Evolutionary conservation across 2,888 invertebrate species (phyloP), one percentile per base, ranked within the genome.

Genomic region (Cheilosia vulpina): DNA sequence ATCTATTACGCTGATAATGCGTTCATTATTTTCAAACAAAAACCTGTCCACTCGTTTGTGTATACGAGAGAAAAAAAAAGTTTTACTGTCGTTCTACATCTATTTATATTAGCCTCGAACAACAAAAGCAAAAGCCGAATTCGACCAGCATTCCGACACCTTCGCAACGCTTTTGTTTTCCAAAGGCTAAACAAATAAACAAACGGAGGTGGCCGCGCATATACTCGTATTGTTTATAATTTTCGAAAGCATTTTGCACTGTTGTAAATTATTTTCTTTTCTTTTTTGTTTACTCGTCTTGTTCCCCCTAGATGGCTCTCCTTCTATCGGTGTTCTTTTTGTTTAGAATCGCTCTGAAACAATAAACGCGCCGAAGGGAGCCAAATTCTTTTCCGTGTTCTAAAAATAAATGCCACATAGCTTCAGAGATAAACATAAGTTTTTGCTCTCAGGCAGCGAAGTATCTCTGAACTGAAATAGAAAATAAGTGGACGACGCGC

Each of bases 141-240:
- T 52, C 62, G 58, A 71, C 76, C 65, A 82, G 66, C 73, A 84
- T 85, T 85, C 80, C 76, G 24, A 72, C 81, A 77, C 81, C 80
- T 80, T 76, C 55, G 52, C 47, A 60, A 52, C 27, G 72, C 27
- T 53, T 53, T 62, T 73, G 73, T 53, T 73, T 60, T 76, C 69
- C 43, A 55, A 80, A 71, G 60, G 15, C 41, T 38, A 66, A 65
- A 68, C 71, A 66, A 80, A 69, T 65, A 76, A 80, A 71, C 69
- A 77, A 45, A 72, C 17, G 52, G 11, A 34, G 57, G 21, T 38
- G 50, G 45, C 65, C 52, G 38, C 47, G 50, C 15, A 27, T 19
- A n/a, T 53, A 38, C 38, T 13, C 38, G 13, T 38, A 13, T 71
- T 83, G 78, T 83, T 68, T 84, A 75, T 75, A 50, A 73, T 73